A percentile compares a stretch with the other conserved stretches of the same genome.
phyloP scores from a whole-genome alignment of 2,888 invertebrate species.

The Agrochola lychnidis region DNA sequence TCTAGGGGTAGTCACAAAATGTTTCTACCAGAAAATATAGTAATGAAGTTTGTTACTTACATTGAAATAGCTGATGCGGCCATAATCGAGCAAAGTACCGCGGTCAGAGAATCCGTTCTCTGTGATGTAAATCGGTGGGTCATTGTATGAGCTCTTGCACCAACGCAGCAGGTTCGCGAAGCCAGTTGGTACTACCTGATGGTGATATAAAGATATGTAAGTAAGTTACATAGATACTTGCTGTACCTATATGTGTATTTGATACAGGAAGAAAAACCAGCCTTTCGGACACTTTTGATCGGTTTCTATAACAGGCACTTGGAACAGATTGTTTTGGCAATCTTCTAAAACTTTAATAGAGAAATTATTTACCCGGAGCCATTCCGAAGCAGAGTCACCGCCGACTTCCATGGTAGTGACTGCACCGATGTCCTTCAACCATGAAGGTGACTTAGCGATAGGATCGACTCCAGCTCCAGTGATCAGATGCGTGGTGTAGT shows the following conservation, averaged over 20 bases:
- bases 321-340: neutral
- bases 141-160: conserved; percentile 90
- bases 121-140: conserved; percentile 90
- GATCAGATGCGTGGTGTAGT: conserved; percentile 87
- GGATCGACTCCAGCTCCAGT: conserved; percentile 85
- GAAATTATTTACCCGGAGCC: conserved; percentile 82
- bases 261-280: neutral
- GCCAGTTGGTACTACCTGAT: conserved; percentile 91
- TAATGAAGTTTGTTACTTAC: conserved; percentile 74
- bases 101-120: conserved; percentile 91
- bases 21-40: neutral
- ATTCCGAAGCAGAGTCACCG: conserved; percentile 86
- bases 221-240: neutral
- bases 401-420: conserved; percentile 86
- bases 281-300: neutral
- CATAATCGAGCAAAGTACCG: conserved; percentile 85
- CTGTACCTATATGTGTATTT: neutral
- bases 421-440: conserved; percentile 88
- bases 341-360: neutral
- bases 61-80: conserved; percentile 88
- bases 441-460: conserved; percentile 85
- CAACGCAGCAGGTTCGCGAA: conserved; percentile 90
- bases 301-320: neutral
- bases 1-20: neutral
- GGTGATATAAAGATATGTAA: conserved; percentile 29